phyloP scores from a whole-genome alignment of 2,113 vertebrate genomes.

The Odocoileus hemionus region DNA sequence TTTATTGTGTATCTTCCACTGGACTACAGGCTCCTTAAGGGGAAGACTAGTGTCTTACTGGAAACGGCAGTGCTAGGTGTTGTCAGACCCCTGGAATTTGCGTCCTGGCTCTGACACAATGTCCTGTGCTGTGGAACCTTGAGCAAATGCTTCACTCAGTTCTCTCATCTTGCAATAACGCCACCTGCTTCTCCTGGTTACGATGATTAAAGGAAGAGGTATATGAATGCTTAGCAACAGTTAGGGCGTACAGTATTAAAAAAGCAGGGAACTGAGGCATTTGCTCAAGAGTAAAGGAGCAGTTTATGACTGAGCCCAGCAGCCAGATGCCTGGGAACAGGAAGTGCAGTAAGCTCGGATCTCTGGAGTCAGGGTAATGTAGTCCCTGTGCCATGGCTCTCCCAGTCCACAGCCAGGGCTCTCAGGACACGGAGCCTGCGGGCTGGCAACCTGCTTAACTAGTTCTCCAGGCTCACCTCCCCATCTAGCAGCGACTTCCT shows the following conservation, averaged over 20 bases:
- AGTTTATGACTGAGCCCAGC: background rate
- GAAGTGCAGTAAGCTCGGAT: background rate
- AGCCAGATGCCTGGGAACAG: background rate
- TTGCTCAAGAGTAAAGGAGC: background rate
- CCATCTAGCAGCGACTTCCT: background rate
- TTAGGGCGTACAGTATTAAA: background rate
- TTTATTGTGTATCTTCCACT: background rate
- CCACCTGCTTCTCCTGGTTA: background rate
- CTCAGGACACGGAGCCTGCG: background rate
- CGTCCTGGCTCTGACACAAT: background rate
- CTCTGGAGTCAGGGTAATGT: background rate
- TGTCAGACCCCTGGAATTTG: background rate
- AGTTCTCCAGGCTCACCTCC: background rate
- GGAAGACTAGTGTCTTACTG: background rate
- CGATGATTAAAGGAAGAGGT: background rate
- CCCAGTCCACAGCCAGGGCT: background rate
- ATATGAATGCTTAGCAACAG: background rate
- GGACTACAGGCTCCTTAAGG: background rate
- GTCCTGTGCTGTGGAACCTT: background rate
- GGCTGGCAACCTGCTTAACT: background rate
- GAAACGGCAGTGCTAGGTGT: background rate
- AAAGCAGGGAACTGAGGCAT: background rate
- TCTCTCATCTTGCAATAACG: background rate
- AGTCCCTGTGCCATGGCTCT: background rate
- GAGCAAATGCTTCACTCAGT: background rate